Evolutionary conservation across 1,140 invertebrate genomes (phyloP), one percentile per base, ranked within the genome.

Genomic region (Carcinoscorpius rotundicauda): DNA sequence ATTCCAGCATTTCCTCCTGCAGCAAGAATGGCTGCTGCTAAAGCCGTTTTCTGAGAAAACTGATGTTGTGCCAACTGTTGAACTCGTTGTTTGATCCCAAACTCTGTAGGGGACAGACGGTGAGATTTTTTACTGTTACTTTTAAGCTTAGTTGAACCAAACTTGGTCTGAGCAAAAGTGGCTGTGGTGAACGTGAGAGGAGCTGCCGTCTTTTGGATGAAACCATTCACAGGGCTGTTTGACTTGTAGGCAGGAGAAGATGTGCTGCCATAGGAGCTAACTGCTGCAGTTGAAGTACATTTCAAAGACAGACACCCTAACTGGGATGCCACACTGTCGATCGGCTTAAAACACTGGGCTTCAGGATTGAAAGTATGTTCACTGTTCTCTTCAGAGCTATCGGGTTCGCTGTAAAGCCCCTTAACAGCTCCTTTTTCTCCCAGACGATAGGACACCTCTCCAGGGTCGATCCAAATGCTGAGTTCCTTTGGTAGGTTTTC

Each of bases 111-210:
- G 51, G 91, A 95, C 86, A 95, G 91, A 76, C 91, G 87, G 75
- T 72, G 76, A 68, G 91, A 89, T 72, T 93, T 84, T 79, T 97
- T 97, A 79, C 88, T 91, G 80, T 88, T 93, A 62, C 89, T 94
- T 80, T 98, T 97, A 70, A 97, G 83, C 80, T 98, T 98, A 73
- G 95, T 98, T 74, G 93, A 97, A 71, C 95, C 95, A 77, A 98
- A 98, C 80, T 98, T 98, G 69, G 95, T 98, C 79, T 97, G 93
- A 70, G 95, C 95, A 82, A 98, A 98, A 53, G 91, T 91, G 55
- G 93, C 94, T 51, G 94, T 96, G 56, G 94, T 98, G 78, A 97
- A 97, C 65, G 89, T 90, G 61, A 93, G 80, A 49, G 64, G 58
- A 52, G 67, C 61, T 8, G 63, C 64, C 51, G 64, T 52, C 53